phyloP scores from a whole-genome alignment of 1,140 invertebrate species.

The Centruroides sculpturatus region DNA sequence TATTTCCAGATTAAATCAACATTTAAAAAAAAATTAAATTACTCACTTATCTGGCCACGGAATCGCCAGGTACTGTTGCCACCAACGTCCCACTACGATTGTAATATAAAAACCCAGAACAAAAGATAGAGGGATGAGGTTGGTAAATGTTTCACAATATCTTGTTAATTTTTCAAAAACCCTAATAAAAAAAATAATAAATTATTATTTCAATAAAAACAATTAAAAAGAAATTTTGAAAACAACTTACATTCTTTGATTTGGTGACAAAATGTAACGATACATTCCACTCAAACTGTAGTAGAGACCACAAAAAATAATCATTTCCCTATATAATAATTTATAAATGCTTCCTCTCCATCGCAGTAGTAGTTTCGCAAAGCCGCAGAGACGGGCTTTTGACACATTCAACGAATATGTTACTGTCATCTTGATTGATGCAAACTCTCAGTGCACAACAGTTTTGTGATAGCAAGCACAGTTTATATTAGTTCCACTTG shows the following conservation, averaged over 20 bases:
- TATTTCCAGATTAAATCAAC: too few relatives aligned
- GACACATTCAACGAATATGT: conserved; percentile 26
- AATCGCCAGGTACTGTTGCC: conserved; percentile 68
- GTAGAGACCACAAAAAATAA: conserved; percentile 23
- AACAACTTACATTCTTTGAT: conserved; percentile 21
- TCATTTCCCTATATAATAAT: conserved; percentile 23
- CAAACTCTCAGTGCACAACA: neutral
- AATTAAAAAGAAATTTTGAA: neutral
- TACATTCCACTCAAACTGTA: conserved; percentile 21
- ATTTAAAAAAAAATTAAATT: neutral
- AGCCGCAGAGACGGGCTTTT: conserved; percentile 23
- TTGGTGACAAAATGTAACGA: conserved; percentile 18
- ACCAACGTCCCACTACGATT: conserved; percentile 83
- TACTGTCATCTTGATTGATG: conserved; percentile 22
- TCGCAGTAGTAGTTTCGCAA: conserved; percentile 22
- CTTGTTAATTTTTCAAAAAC: conserved; percentile 57
- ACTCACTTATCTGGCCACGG: conserved; percentile 58
- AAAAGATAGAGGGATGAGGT: conserved; percentile 67
- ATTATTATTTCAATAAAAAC: neutral
- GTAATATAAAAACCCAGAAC: conserved; percentile 85
- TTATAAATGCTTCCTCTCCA: conserved; percentile 27
- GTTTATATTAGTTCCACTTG: too few relatives aligned
- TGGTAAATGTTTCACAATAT: conserved; percentile 61
- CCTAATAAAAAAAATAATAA: conserved; percentile 24
- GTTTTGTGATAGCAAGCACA: too few relatives aligned